Evolutionary conservation across 53 echinoderm and acorn worm species (phyloP), one percentile per base, ranked within the genome.

Genomic region (Zoroaster sp.): DNA sequence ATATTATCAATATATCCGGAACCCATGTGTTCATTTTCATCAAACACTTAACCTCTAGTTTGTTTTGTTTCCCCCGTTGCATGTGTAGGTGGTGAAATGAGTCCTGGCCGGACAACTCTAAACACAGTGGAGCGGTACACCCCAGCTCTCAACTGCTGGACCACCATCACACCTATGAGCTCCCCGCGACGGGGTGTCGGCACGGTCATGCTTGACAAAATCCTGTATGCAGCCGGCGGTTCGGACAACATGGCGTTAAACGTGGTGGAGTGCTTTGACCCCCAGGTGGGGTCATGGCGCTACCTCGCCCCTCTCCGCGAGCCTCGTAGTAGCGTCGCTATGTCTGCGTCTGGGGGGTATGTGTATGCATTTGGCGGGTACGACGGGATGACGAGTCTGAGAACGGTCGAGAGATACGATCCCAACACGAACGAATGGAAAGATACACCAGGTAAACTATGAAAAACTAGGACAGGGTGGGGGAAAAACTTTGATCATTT

Each of bases 351-450:
- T 30, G 91, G 94, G 53, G 94, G 95, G 13, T 68, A 91, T 65
- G 69, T 99, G 52, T 99, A 96, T 66, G 99, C 99, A 0, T 96
- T 93, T 40, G 99, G 99, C 17, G 99, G 99, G 2, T 99, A 99
- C 80, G 95, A 99, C 63, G 99, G 99, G 12, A 87, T 91, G 79
- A 94, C 91, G 5, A 99, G 99, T 66, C 82, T 96, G 30, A 90
- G 89, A 41, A 91, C 96, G 6, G 99, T 90, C 23, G 99, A 99
- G 75, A 87, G 90, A 70, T 99, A 94, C 44, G 93, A 99, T 52
- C 99, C 96, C 1, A 90, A 93, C 66, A 43, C 91, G 1, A 96
- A 99, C 72, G 99, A 99, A 53, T 99, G 99, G 99, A 93, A 92
- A 2, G 46, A 75, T 40, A 43, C 65, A 5, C 59, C 76, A 63